Evolutionary conservation across 1,140 invertebrate genomes (phyloP).

Genomic region (Patella vulgata): DNA sequence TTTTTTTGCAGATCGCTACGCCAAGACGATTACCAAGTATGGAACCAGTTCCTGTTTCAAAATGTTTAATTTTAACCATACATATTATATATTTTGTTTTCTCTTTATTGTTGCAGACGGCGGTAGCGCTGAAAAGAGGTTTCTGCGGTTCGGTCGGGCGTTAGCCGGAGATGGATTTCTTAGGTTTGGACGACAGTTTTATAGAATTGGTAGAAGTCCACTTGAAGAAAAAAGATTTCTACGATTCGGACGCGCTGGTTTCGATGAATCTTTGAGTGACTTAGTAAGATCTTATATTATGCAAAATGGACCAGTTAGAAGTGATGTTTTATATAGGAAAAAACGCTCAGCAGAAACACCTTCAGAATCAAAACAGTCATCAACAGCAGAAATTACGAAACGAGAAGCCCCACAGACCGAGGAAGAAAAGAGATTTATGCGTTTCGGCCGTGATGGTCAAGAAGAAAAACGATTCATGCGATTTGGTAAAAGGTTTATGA

Average conservation of each 20-base stretch:
- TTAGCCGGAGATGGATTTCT: slow-evolving; percentile 32
- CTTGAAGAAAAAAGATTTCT: slow-evolving; percentile 53
- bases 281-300: slow-evolving; percentile 33
- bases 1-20: too few species aligned
- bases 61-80: too few species aligned
- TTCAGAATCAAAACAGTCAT: slow-evolving; percentile 16
- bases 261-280: slow-evolving; percentile 13
- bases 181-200: slow-evolving; percentile 29
- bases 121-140: slow-evolving; percentile 29
- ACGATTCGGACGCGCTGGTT: slow-evolving; percentile 48
- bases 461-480: slow-evolving; percentile 48
- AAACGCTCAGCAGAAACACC: slow-evolving; percentile 31
- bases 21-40: too few species aligned
- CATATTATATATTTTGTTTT: too few species aligned
- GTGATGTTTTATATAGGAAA: slow-evolving; percentile 31
- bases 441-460: slow-evolving; percentile 39
- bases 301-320: slow-evolving; percentile 22
- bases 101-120: background rate
- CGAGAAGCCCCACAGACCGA: slow-evolving; percentile 20
- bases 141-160: slow-evolving; percentile 32
- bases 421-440: slow-evolving; percentile 46
- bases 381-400: slow-evolving; percentile 25
- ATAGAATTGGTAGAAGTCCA: slow-evolving; percentile 15
- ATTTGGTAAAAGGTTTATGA: slow-evolving; percentile 41
- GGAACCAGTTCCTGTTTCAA: too few species aligned